phyloP scores from a whole-genome alignment of 2,797 vertebrate genomes.

The Onychomys leucogaster region DNA sequence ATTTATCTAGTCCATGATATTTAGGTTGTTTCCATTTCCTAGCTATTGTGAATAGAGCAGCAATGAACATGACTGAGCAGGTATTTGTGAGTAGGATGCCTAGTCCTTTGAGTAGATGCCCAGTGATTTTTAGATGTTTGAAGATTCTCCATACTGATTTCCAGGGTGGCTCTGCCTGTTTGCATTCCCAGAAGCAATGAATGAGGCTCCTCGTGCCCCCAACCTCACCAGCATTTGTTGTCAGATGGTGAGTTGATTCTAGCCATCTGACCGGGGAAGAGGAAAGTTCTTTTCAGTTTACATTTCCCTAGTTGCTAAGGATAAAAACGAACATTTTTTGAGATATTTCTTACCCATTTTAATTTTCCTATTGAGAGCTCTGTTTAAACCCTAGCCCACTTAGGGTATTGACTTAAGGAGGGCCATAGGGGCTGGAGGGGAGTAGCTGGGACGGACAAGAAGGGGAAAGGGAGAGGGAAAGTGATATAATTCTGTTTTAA shows the following conservation, averaged over 20 bases:
- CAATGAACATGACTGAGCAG: accelerated
- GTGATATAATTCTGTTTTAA: neutral
- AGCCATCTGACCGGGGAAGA: neutral
- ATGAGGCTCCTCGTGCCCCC: too few species aligned
- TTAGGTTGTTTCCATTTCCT: neutral
- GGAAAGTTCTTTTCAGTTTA: neutral
- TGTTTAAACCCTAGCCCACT: neutral
- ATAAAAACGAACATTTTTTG: neutral
- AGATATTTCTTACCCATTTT: neutral
- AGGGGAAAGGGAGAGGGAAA: too few species aligned
- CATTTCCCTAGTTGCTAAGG: neutral
- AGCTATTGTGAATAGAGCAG: neutral
- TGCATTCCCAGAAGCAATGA: too few species aligned
- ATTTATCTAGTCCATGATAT: neutral
- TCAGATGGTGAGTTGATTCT: too few species aligned
- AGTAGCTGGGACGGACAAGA: too few species aligned
- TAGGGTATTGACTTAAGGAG: neutral
- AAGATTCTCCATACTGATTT: neutral
- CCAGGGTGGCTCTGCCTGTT: neutral
- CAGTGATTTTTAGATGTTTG: neutral
- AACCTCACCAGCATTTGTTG: neutral
- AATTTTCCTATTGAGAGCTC: neutral
- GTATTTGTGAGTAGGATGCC: neutral
- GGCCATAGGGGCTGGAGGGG: neutral
- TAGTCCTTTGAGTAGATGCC: neutral